These are phyloP conservation scores for Sylvia atricapilla DNA, from an alignment of 2,113 vertebrate species.

Conservation along the genomic window DNA sequence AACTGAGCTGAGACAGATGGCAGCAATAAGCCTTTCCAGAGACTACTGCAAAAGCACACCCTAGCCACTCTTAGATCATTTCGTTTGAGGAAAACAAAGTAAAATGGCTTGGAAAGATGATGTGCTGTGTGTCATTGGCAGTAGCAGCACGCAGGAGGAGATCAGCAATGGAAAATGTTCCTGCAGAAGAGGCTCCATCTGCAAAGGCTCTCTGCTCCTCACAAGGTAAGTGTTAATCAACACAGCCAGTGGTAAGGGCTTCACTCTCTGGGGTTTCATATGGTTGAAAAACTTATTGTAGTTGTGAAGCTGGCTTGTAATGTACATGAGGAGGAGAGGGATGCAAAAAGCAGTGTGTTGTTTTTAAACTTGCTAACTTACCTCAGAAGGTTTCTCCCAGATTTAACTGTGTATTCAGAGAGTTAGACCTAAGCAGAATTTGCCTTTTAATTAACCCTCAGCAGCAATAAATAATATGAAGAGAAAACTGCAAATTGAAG, in stretches of 20 bases:
- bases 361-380: background rate
- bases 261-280: background rate
- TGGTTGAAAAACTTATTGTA: background rate
- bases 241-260: background rate
- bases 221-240: background rate
- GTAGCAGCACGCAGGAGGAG: background rate
- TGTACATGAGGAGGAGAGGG: background rate
- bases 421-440: background rate
- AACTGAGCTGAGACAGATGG: constrained; percentile 22
- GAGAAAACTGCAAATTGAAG: background rate
- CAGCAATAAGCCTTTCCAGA: constrained; percentile 24
- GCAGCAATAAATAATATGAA: background rate
- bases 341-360: background rate
- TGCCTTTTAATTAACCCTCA: background rate
- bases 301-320: background rate
- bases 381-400: background rate
- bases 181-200: background rate
- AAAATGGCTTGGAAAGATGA: background rate
- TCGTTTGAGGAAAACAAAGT: background rate
- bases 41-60: background rate
- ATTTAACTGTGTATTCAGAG: background rate
- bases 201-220: background rate
- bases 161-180: background rate
- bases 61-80: constrained; percentile 11
- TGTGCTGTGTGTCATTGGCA: background rate